Conservation (phyloP, 2,797 vertebrate genomes). For the Steatocranus sp. region DNA sequence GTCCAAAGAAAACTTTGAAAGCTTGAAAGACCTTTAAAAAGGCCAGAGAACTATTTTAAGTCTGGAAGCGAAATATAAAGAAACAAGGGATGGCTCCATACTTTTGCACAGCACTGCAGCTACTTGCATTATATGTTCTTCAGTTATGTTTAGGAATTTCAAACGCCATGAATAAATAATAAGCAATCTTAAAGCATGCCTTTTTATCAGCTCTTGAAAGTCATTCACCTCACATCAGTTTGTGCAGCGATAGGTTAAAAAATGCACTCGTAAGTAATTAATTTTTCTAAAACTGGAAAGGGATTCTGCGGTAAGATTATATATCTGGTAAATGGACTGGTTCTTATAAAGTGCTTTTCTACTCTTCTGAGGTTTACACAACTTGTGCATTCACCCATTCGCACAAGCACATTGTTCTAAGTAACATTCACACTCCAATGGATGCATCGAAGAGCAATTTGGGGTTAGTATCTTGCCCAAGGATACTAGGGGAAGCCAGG, state of each 20-base stretch:
- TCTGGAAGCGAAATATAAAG: not conserved
- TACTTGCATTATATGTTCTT: not conserved
- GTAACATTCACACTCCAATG: too few relatives aligned
- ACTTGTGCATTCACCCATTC: too few relatives aligned
- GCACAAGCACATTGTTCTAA: too few relatives aligned
- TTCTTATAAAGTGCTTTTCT: too few relatives aligned
- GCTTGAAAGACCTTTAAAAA: not conserved
- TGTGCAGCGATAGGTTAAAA: not conserved
- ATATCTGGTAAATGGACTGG: too few relatives aligned
- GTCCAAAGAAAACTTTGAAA: not conserved
- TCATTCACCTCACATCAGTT: not conserved
- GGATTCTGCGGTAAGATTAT: not conserved
- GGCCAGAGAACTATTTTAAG: fast-evolving
- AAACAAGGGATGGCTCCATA: not conserved
- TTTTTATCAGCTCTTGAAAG: not conserved
- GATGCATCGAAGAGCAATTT: too few relatives aligned
- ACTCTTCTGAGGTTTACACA: too few relatives aligned
- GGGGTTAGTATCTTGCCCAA: too few relatives aligned
- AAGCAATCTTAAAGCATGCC: not conserved
- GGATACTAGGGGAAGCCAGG: too few relatives aligned
- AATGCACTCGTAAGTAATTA: not conserved
- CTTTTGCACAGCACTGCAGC: not conserved
- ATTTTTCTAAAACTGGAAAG: not conserved
- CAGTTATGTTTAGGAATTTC: not conserved
- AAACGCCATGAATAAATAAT: not conserved